Evolutionary conservation across 2,888 invertebrate genomes (phyloP).

Genomic region (Brachyopa scutellaris): DNA sequence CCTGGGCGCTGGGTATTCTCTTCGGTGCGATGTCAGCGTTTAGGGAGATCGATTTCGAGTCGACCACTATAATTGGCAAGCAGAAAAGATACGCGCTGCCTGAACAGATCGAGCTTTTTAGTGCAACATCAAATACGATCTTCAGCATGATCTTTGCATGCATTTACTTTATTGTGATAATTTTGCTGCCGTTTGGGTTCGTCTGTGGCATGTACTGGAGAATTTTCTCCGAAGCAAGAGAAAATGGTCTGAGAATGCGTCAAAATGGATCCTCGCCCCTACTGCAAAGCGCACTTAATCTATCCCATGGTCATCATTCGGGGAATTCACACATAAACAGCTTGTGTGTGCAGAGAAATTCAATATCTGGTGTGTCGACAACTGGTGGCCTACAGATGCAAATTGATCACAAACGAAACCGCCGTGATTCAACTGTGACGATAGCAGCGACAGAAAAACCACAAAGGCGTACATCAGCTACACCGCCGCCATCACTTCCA

Average conservation of each 20-base stretch:
- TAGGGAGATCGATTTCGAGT: constrained; percentile 79
- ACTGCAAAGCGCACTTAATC: constrained; percentile 81
- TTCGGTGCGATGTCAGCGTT: constrained; percentile 81
- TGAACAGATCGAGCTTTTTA: constrained; percentile 50
- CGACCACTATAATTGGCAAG: constrained; percentile 77
- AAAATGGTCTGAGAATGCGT: constrained; percentile 81
- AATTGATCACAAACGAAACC: constrained; percentile 78
- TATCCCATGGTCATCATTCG: constrained; percentile 76
- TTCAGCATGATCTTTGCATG: constrained; percentile 79
- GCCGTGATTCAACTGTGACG: constrained; percentile 79
- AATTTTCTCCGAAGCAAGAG: constrained; percentile 81
- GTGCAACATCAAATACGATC: constrained; percentile 75
- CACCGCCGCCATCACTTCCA: constrained; percentile 48
- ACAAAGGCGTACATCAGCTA: constrained; percentile 46
- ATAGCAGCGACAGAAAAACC: constrained; percentile 57
- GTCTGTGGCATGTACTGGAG: constrained; percentile 82
- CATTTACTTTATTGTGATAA: constrained; percentile 81
- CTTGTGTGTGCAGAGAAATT: constrained; percentile 78
- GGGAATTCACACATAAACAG: constrained; percentile 75
- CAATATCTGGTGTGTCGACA: constrained; percentile 79
- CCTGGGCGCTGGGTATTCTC: constrained; percentile 80
- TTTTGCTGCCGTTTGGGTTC: constrained; percentile 81
- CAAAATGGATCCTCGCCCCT: constrained; percentile 82
- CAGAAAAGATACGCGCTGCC: constrained; percentile 73
- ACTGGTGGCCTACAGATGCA: constrained; percentile 80